Evolutionary conservation across 2,113 vertebrate species (phyloP), one percentile per base, ranked within the genome.

Genomic region (Spheniscus mendiculus): DNA sequence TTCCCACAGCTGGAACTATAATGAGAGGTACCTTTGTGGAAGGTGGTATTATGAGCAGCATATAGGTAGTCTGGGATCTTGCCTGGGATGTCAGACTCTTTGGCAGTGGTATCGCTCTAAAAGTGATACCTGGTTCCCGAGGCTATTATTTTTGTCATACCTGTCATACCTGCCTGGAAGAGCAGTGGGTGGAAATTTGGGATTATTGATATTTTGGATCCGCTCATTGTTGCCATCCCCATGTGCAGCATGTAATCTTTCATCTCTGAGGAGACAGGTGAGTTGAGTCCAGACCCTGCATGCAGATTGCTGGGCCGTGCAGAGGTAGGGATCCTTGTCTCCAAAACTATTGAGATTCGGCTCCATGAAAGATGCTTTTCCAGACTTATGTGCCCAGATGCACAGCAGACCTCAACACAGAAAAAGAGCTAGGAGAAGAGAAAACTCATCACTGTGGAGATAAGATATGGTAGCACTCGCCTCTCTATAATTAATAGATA

Each of bases 1-100:
- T 91, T 95, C 29, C 30, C 32, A 17, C 36, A 30, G n/a, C 55
- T 89, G 73, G 13, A 87, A 59, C 27, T 58, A 9, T 27, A 71
- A n/a, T 0, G 1, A 69, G 73, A 74, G 27, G 10, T 72, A 6
- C 1, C 0, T 42, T 83, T 66, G 27, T 73, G 67, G 67, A 90
- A 80, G 12, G 2, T 44, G 59, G 21, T 26, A 23, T 78, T 70
- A 30, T 0, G 6, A 72, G 38, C 27, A 79, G 69, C 20, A 10
- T 29, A 12, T 38, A 56, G 23, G 29, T 71, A 82, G 44, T 40
- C 49, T 87, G 61, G 30, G n/a, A 61, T 79, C 61, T 30, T 83
- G 26, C 23, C 38, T 82, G 42, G 22, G 18, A 30, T 36, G 13
- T 83, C 34, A 49, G 40, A 38, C 7, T 65, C 38, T 15, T 56